Percentiles rank a stretch among this genome's conserved stretches.
Evolutionary conservation across 2,797 vertebrate genomes (phyloP).

Genomic region (Takifugu ocellatus): DNA sequence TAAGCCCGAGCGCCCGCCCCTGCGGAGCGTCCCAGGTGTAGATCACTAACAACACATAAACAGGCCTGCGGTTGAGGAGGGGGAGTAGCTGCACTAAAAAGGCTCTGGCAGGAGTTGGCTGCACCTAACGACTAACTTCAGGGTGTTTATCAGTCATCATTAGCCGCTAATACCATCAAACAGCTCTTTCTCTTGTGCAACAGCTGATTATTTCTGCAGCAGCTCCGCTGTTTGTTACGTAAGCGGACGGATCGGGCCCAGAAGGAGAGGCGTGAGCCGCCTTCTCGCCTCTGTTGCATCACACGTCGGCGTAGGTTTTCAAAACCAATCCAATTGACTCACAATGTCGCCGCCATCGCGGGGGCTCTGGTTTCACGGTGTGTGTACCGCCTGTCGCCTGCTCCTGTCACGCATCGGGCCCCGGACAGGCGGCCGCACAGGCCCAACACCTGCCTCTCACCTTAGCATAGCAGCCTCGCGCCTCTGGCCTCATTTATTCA

Average conservation of each 20-base stretch:
- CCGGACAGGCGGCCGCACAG: slow-evolving; percentile 23
- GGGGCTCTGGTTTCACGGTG: slow-evolving; percentile 53
- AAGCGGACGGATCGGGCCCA: slow-evolving; percentile 17
- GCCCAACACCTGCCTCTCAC: slow-evolving; percentile 50
- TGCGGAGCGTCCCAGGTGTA: neutral
- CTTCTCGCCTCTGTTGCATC: no score
- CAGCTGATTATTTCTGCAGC: slow-evolving; percentile 10
- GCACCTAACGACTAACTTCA: no score
- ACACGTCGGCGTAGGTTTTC: no score
- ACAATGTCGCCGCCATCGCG: no score
- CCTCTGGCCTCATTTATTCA: no score
- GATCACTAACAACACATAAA: neutral
- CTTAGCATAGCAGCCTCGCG: slow-evolving; percentile 1
- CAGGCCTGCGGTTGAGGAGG: neutral
- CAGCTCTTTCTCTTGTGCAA: slow-evolving; percentile 19
- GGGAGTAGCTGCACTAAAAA: neutral
- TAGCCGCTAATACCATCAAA: no score
- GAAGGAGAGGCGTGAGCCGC: slow-evolving; percentile 20
- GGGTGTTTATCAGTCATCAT: no score
- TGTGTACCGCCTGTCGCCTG: slow-evolving; percentile 13
- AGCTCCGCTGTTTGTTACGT: slow-evolving; percentile 27
- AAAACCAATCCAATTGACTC: no score
- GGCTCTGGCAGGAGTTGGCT: no score
- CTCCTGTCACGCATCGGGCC: slow-evolving; percentile 45
- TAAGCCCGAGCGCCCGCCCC: slow-evolving; percentile 16